phyloP scores from a whole-genome alignment of 2,797 vertebrate genomes.

The Babyrousa celebensis region DNA sequence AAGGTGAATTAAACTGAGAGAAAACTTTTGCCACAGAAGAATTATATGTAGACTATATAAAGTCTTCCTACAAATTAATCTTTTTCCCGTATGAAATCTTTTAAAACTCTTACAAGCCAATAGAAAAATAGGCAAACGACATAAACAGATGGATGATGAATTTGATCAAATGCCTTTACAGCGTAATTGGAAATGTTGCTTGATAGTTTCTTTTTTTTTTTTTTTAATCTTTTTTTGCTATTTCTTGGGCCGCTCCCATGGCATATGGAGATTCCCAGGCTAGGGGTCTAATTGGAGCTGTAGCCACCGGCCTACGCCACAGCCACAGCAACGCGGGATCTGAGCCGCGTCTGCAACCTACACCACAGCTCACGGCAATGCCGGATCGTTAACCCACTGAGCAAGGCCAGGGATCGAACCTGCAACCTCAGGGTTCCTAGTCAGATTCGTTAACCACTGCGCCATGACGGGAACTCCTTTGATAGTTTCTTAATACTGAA shows the following conservation, averaged over 20 bases:
- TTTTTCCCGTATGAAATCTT: constrained; percentile 20
- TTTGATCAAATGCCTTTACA: background rate
- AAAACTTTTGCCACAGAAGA: constrained; percentile 50
- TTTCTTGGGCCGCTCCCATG: too few species aligned
- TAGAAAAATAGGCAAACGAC: constrained; percentile 26
- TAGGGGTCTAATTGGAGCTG: too few species aligned
- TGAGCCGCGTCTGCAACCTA: too few species aligned
- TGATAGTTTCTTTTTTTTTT: constrained; percentile 15
- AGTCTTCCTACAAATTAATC: background rate
- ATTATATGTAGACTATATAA: constrained; percentile 33
- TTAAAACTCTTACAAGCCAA: constrained; percentile 11
- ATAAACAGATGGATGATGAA: constrained; percentile 30
- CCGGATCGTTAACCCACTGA: too few species aligned
- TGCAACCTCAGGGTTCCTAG: too few species aligned
- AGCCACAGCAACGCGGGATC: too few species aligned
- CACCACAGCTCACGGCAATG: too few species aligned
- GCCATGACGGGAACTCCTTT: background rate
- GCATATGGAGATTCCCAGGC: too few species aligned
- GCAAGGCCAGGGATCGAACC: too few species aligned
- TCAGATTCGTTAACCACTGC: too few species aligned
- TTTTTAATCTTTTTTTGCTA: too few species aligned
- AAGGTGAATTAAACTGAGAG: constrained; percentile 15
- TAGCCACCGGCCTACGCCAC: too few species aligned
- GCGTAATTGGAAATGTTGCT: background rate
- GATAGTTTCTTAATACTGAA: constrained; percentile 27